Base-by-base conservation (phyloP, 2,888 invertebrate genomes). In the Eudasyphora cyanicolor region DNA sequence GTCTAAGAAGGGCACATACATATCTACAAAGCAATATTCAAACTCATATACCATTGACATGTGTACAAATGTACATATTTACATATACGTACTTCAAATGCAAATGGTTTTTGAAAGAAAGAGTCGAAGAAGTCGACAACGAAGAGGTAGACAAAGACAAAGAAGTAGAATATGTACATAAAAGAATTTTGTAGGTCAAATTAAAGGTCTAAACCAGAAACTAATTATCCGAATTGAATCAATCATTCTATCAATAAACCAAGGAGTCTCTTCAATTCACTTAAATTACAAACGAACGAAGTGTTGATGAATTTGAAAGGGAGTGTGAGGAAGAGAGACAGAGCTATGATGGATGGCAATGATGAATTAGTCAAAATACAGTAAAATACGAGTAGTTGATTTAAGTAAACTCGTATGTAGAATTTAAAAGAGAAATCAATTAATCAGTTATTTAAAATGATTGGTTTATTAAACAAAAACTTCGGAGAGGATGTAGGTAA, bases 171-270 rank as follows among this genome's bases (percentile, higher is more conserved):
- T 62, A 62, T 10, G 6, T 27, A 32, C 0, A 3, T 38, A 45
- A 45, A 14, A 45, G 24, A 17, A 19, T 24, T 64, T 73, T 78
- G 24, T 78, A 73, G 78, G 78, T 78, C 78, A 78, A 78, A 51
- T 73, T 17, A 64, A 73, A 51, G 60, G n/a, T 69, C 19, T 14
- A 69, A 67, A 42, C 24, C 21, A 67, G 10, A 42, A 21, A 42
- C 6, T 4, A 24, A 57, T 1, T 3, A 45, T 2, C 45, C 14
- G 12, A 54, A 32, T 14, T 32, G 17, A 51, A n/a, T 27, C 42
- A 60, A 60, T n/a, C n/a, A n/a, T 24, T 42, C 57, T 27, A 73
- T 57, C 42, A 73, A 73, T 57, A 73, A 57, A 24, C 14, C 27
- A 57, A 57, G 27, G 57, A 57, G 27, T 27, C 27, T 27, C 57